These are phyloP conservation scores for Argentina silus DNA, from an alignment of 2,797 vertebrate genomes.

Conservation along the genomic window DNA sequence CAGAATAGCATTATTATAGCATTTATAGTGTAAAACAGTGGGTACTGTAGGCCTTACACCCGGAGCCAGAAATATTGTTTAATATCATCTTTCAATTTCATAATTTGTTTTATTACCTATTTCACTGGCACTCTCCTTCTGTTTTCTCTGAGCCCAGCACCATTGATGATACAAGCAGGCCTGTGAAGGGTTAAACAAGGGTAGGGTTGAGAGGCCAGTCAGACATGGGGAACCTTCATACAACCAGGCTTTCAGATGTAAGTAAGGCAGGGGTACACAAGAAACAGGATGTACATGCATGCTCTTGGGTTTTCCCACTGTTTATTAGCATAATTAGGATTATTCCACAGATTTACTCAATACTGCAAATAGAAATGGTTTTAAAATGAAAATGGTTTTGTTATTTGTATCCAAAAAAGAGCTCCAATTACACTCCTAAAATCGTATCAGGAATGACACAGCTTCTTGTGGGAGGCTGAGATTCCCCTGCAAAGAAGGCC, in stretches of 20 bases:
- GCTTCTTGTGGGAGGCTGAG: constrained; percentile 1
- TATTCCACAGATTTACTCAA: too few species aligned
- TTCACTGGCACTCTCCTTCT: constrained; percentile 25
- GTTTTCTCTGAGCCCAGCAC: constrained; percentile 19
- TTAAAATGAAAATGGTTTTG: neutral
- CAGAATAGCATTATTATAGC: constrained; percentile 29
- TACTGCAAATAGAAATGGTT: too few species aligned
- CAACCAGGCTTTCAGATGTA: too few species aligned
- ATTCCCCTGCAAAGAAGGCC: constrained; percentile 67
- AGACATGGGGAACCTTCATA: neutral
- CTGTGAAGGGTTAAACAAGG: constrained; percentile 16
- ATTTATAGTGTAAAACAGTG: neutral
- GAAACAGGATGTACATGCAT: neutral
- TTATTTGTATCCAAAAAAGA: constrained; percentile 1
- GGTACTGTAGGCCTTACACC: constrained; percentile 17
- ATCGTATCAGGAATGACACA: constrained; percentile 55
- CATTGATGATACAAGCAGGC: neutral
- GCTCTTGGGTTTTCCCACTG: neutral
- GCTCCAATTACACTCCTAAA: constrained; percentile 46
- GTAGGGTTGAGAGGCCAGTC: constrained; percentile 10
- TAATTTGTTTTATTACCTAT: constrained; percentile 39
- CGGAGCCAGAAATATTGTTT: neutral
- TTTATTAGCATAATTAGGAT: constrained; percentile 21
- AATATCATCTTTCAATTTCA: constrained; percentile 45
- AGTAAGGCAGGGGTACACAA: too few species aligned